Evolutionary conservation across 2,888 invertebrate genomes (phyloP).

Genomic region (Andrena chrysosceles): DNA sequence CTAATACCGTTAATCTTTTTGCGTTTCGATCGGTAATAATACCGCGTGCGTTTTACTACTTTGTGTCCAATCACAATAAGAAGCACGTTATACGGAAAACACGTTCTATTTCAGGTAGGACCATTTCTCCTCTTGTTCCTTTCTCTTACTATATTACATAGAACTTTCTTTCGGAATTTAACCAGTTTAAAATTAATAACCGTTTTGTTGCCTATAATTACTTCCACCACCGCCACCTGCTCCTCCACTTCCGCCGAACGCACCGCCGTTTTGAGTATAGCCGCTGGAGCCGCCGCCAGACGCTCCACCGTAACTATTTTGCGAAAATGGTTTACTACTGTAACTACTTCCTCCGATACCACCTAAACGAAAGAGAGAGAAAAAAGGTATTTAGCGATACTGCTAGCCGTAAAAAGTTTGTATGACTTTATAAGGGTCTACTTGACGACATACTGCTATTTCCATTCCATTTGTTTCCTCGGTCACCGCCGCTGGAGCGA

Average conservation of each 20-base stretch:
- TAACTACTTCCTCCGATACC: slow-evolving; percentile 73
- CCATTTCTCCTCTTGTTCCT: slow-evolving; percentile 22
- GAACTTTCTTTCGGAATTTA: slow-evolving; percentile 39
- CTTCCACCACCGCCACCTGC: slow-evolving; percentile 61
- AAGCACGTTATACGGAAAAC: slow-evolving; percentile 52
- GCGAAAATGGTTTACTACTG: slow-evolving; percentile 77
- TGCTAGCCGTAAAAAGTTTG: no score
- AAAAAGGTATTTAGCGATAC: neutral
- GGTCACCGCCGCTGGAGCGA: slow-evolving; percentile 76
- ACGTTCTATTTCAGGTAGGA: slow-evolving; percentile 30
- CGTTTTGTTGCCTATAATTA: slow-evolving; percentile 80
- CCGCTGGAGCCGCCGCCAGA: slow-evolving; percentile 66
- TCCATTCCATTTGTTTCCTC: slow-evolving; percentile 79
- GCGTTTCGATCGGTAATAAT: slow-evolving; percentile 10
- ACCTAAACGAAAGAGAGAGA: slow-evolving; percentile 54
- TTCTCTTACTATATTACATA: slow-evolving; percentile 65
- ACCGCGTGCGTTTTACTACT: slow-evolving; percentile 33
- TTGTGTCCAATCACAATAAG: slow-evolving; percentile 39
- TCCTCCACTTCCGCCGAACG: slow-evolving; percentile 72
- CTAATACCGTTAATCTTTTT: slow-evolving; percentile 26
- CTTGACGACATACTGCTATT: slow-evolving; percentile 69
- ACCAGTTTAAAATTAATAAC: slow-evolving; percentile 75
- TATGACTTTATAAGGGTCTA: slow-evolving; percentile 7
- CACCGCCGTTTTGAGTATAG: slow-evolving; percentile 79
- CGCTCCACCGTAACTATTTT: slow-evolving; percentile 75